Evolutionary conservation across 2,888 invertebrate species (phyloP), one percentile per base, ranked within the genome.

Genomic region (Andrena marginata): DNA sequence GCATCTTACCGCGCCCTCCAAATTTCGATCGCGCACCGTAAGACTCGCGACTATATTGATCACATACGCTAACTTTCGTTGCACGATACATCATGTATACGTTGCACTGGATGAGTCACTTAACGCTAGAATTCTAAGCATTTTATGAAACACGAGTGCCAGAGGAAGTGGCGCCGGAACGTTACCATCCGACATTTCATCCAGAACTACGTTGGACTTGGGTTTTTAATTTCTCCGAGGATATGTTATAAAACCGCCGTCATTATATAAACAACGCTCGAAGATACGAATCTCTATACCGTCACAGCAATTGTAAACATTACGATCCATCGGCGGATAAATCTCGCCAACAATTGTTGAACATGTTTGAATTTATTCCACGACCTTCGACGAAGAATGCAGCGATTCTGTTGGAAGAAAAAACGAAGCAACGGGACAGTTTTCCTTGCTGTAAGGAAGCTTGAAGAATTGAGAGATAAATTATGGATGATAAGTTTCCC

Each of bases 51-150:
- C 59, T 69, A 69, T 65, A 67, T 62, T 70, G 60, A 80, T 74
- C 81, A 35, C 59, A 60, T 68, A 35, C 29, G 20, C 33, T 49
- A 68, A 42, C 31, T 26, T 65, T 68, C 69, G 64, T 68, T 64
- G 49, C 42, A 42, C 51, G 80, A 49, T 60, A 78, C 69, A 69
- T 78, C 56, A 8, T 68, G 68, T 72, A 80, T 42, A 80, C 54
- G 48, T n/a, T 35, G 67, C 42, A 26, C n/a, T 35, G 72, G 67
- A 33, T 71, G 71, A 78, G 72, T 80, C 79, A 63, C 10, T 56
- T 35, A 10, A 59, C 70, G n/a, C 13, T 35, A 5, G 23, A 60
- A 31, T 62, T 33, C 42, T 23, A 65, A 54, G 29, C 26, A 31
- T 3, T 74, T 63, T 29, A 7, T 35, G 23, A 62, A 48, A 68